Evolutionary conservation across 2,797 vertebrate species (phyloP).

Genomic region (Fistularia tabacaria): DNA sequence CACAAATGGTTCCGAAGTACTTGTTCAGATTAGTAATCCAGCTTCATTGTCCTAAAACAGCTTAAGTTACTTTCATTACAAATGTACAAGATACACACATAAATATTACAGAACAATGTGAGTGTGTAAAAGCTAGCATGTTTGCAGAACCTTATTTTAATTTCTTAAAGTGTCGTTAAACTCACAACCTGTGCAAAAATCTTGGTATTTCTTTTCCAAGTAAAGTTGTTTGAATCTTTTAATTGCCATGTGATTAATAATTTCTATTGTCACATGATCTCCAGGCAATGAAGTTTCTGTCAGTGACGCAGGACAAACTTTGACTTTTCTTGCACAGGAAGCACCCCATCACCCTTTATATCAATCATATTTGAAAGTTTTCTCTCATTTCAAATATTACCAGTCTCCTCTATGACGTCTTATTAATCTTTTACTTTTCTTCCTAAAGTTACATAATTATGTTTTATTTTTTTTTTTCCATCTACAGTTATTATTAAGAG

Average conservation of each 20-base stretch:
- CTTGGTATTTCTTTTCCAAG: constrained; percentile 22
- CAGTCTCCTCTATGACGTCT: background rate
- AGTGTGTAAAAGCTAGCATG: background rate
- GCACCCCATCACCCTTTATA: background rate
- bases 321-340: constrained; percentile 6
- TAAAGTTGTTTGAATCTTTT: constrained; percentile 17
- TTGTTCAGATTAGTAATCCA: constrained; percentile 1
- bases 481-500: too few species aligned
- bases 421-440: background rate
- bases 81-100: too few species aligned
- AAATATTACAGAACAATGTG: too few species aligned
- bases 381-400: background rate
- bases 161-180: constrained; percentile 29
- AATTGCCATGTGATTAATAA: background rate
- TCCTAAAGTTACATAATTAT: background rate
- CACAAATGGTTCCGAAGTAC: too few species aligned
- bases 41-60: constrained; percentile 7
- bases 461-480: background rate
- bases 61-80: constrained; percentile 10
- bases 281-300: too few species aligned
- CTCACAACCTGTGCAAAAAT: background rate
- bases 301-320: background rate
- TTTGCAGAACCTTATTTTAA: constrained; percentile 44
- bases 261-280: too few species aligned
- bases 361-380: background rate